These are phyloP conservation scores for Ceyx erithaca DNA, from an alignment of 2,797 vertebrate species.

Conservation along the genomic window DNA sequence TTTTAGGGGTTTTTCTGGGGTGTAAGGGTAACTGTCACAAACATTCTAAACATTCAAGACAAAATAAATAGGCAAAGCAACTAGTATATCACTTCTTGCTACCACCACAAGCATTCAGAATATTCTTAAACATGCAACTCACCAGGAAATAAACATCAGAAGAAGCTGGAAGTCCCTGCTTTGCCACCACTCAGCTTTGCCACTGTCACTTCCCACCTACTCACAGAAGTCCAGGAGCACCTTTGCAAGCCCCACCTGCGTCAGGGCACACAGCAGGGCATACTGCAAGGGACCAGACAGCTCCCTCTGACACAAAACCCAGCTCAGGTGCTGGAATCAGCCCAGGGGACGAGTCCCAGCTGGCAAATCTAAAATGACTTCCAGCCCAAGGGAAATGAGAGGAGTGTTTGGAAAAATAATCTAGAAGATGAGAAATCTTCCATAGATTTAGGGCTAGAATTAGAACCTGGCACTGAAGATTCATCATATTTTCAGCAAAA, in stretches of 20 bases:
- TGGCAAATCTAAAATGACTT: constrained; percentile 51
- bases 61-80: background rate
- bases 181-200: background rate
- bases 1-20: background rate
- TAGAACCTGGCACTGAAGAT: background rate
- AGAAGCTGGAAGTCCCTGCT: background rate
- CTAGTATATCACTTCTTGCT: background rate
- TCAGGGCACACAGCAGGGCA: background rate
- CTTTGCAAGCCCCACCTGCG: constrained; percentile 1
- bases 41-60: background rate
- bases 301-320: constrained; percentile 15
- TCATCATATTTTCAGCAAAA: background rate
- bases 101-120: background rate
- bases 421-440: background rate
- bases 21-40: background rate
- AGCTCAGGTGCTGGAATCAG: constrained; percentile 32
- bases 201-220: background rate
- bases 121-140: constrained; percentile 1
- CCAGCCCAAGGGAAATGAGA: background rate
- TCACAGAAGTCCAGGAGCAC: background rate
- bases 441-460: background rate
- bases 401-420: constrained; percentile 19
- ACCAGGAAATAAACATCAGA: constrained; percentile 58
- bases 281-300: constrained; percentile 6
- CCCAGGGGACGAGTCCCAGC: constrained; percentile 45